Conservation (phyloP, 2,797 vertebrate genomes). For the Saxicola maurus region DNA sequence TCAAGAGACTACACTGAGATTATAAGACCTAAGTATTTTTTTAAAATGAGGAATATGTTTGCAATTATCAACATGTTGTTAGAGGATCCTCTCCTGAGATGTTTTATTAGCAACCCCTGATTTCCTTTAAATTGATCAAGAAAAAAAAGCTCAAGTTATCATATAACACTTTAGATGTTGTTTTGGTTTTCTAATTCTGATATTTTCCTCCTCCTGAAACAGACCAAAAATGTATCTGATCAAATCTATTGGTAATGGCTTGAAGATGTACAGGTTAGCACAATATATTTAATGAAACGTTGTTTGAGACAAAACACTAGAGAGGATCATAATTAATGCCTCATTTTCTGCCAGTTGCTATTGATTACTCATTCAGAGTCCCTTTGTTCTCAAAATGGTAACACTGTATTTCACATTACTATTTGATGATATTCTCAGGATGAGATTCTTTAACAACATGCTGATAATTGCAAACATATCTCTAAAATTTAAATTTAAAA, state of each 20-base stretch:
- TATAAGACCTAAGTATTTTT: constrained; percentile 64
- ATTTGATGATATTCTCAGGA: constrained; percentile 79
- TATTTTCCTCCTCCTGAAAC: neutral
- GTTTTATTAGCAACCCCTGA: constrained; percentile 47
- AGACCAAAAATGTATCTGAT: constrained; percentile 57
- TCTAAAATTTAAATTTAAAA: constrained; percentile 72
- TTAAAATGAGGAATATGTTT: constrained; percentile 45
- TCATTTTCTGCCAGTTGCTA: constrained; percentile 80
- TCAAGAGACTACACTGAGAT: constrained; percentile 66
- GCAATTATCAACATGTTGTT: constrained; percentile 73
- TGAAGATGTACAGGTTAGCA: constrained; percentile 75
- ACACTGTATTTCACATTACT: constrained; percentile 73
- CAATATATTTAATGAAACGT: constrained; percentile 82
- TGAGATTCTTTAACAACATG: constrained; percentile 74
- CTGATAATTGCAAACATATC: constrained; percentile 74
- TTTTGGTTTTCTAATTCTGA: constrained; percentile 40
- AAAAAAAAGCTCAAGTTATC: constrained; percentile 43
- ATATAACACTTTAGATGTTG: constrained; percentile 32
- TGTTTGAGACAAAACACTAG: constrained; percentile 76
- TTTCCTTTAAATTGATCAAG: constrained; percentile 59
- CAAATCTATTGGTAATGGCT: constrained; percentile 67
- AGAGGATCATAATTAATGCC: constrained; percentile 78
- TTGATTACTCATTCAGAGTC: constrained; percentile 82
- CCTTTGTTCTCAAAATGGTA: constrained; percentile 78
- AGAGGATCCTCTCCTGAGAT: constrained; percentile 68